Percentiles rank a stretch among this genome's conserved stretches.
phyloP scores from a whole-genome alignment of 30 jellyfish, hydroid and myxozoan genomes.

The Mastigias papua region DNA sequence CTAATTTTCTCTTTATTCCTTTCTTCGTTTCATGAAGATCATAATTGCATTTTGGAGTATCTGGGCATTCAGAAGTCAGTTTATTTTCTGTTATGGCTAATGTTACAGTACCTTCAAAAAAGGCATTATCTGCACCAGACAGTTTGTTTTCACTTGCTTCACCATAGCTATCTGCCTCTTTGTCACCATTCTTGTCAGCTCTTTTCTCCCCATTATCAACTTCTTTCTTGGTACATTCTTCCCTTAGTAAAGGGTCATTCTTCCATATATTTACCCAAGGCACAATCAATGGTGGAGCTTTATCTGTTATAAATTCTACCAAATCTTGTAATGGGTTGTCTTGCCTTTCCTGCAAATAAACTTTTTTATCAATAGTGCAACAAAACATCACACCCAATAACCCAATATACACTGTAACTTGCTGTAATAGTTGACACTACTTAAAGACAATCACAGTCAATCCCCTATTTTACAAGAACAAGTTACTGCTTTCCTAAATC shows the following conservation, averaged over 20 bases:
- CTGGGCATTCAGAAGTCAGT: not conserved
- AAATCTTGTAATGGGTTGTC: constrained; percentile 74
- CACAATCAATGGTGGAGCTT: constrained; percentile 56
- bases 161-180: not conserved
- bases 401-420: no score
- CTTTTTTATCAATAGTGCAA: no score
- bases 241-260: not conserved
- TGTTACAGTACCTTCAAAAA: not conserved
- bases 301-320: constrained; percentile 73
- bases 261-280: constrained; percentile 86
- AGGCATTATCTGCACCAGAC: not conserved
- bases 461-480: no score
- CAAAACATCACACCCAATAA: no score
- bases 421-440: no score
- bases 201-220: not conserved
- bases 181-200: not conserved
- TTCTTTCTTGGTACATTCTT: not conserved
- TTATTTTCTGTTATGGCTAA: not conserved
- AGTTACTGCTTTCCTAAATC: no score
- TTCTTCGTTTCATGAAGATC: not conserved
- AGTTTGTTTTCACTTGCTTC: not conserved
- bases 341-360: not conserved
- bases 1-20: constrained; percentile 18
- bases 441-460: no score
- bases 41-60: not conserved